Evolutionary conservation across 1,140 invertebrate species (phyloP), one percentile per base, ranked within the genome.

Genomic region (Aphelenchoides besseyi): DNA sequence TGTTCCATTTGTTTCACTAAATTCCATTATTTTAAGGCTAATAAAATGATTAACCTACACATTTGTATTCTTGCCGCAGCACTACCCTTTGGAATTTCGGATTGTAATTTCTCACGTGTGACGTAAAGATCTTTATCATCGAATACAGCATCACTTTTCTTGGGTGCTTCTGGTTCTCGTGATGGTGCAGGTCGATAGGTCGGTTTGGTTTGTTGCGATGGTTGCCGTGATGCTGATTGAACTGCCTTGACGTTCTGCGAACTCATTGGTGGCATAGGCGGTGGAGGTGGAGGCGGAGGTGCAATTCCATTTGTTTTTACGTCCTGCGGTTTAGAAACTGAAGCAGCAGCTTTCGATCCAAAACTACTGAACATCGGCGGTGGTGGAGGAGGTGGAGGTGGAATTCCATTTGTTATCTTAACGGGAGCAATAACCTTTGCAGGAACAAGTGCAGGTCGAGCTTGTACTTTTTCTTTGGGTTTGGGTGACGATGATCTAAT

Each of bases 71-170:
- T 30, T 18, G 70, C 18, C 2, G 37, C 48, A 16, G 70, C 70
- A 3, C 64, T 37, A 18, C 72, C 72, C 28, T 57, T 72, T n/a
- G 57, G 57, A n/a, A 73, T 73, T 57, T 73, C 72, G 5, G 68
- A 30, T 67, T 73, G 30, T 2, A 73, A n/a, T 3, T 37, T 41
- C 29, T 73, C 72, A 36, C 72, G 72, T n/a, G 57, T 63, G 8
- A 73, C 69, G 5, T 55, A 37, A 18, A 73, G 35, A 33, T 41
- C 62, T 2, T 37, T 61, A 18, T 64, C 61, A 36, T 73, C 61
- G 35, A 63, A 73, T 1, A 30, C 52, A 26, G 35, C 70, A 48
- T 73, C 72, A 16, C 26, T 33, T 26, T 73, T 73, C 54, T 35
- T 70, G 23, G 68, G 68, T 8, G 5, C 3, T 52, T 33, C n/a